Percentiles rank a stretch among this genome's conserved stretches.
Conservation (phyloP, 2,113 vertebrate species). For the Tragelaphus imberbis region DNA sequence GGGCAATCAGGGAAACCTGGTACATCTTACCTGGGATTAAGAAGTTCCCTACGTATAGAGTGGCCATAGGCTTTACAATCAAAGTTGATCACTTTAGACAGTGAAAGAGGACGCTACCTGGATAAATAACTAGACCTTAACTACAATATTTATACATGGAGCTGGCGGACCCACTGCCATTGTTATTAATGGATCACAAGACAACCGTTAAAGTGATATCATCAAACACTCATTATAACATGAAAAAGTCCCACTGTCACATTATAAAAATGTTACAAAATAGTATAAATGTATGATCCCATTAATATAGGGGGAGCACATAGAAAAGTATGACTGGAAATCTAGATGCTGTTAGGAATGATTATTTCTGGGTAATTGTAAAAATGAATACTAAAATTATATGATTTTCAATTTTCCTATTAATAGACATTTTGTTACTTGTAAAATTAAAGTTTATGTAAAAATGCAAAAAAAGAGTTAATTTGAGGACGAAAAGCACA, state of each 20-base stretch:
- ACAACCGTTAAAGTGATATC: neutral
- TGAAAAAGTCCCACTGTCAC: neutral
- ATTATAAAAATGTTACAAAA: neutral
- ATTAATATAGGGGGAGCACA: neutral
- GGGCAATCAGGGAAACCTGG: neutral
- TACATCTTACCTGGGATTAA: neutral
- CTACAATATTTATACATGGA: no score
- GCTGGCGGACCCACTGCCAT: neutral
- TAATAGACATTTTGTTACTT: neutral
- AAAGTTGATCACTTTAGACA: neutral
- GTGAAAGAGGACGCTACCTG: neutral
- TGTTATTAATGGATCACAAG: neutral
- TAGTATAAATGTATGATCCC: neutral
- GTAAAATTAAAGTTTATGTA: neutral
- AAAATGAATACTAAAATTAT: neutral
- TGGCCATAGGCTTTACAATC: neutral
- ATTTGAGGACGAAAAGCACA: neutral
- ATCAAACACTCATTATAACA: neutral
- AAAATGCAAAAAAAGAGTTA: neutral
- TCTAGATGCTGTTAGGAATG: neutral
- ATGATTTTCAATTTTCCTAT: neutral
- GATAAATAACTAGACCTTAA: neutral
- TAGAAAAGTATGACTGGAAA: neutral
- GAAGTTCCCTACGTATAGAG: neutral
- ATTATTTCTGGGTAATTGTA: neutral